A percentile compares a stretch with the other conserved stretches of the same genome.
phyloP scores from a whole-genome alignment of 1,140 invertebrate genomes.

The Schlechtendalia chinensis region DNA sequence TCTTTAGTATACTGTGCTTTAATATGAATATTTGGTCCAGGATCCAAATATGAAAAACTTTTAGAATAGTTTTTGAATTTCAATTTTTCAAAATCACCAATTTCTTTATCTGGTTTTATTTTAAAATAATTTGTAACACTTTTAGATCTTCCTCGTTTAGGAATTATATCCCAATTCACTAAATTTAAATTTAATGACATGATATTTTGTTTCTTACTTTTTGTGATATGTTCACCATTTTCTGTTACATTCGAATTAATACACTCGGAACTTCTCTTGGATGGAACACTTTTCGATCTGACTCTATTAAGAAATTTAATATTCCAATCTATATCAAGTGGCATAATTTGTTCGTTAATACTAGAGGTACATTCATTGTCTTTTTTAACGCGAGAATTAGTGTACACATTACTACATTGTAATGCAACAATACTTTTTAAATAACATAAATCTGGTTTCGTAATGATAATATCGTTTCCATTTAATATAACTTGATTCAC shows the following conservation, averaged over 20 bases:
- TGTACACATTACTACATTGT: not conserved
- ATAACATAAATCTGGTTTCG: not conserved
- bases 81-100: not conserved
- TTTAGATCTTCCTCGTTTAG: conserved; percentile 7
- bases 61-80: conserved; percentile 4
- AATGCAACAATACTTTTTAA: not conserved
- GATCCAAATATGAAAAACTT: conserved; percentile 41
- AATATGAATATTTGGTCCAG: not conserved
- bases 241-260: not conserved
- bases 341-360: not conserved
- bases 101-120: not conserved
- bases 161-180: not conserved
- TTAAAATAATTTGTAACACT: not conserved
- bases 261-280: no score
- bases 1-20: not conserved
- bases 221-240: not conserved
- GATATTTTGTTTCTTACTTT: no score
- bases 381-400: not conserved
- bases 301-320: no score
- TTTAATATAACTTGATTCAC: no score
- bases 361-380: not conserved
- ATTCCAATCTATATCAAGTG: not conserved
- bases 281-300: not conserved
- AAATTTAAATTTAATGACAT: not conserved
- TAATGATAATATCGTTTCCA: not conserved